Evolutionary conservation across 37 sponge, comb jelly and placozoan genomes (phyloP), one percentile per base, ranked within the genome.

Genomic region (Ephydatia muelleri): DNA sequence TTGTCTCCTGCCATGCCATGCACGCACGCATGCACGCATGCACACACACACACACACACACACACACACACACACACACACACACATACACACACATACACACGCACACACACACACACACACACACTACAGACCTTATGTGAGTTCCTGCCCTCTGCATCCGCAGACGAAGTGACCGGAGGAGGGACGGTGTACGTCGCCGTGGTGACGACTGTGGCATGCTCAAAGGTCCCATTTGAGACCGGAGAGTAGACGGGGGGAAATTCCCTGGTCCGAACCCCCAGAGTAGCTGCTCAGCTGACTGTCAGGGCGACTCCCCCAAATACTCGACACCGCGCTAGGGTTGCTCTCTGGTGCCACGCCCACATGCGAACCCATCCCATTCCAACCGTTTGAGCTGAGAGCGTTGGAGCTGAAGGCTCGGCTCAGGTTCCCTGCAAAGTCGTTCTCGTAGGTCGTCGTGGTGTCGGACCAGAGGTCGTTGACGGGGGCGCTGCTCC

Each of bases 201-300:
- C 33, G 67, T 13, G 80, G 67, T 19, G 6, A 65, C 22, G 28
- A 26, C 37, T 32, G 37, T 35, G 22, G 64, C 67, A 12, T 28
- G 67, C 2, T 33, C 6, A 36, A 57, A 79, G 31, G 80, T 80
- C 0, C 75, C 81, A 9, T 25, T 78, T 2, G 80, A 64, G 43
- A 73, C 80, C 0, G 90, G 90, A 16, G 90, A 89, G 90, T 89
- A 89, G 79, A 84, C 84, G 23, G 90, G 90, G 82, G 16, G 82
- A 81, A 68, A 48, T 66, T 37, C 69, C 57, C 31, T 66, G 29
- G 13, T 72, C 73, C 2, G 73, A 73, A 70, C 38, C 69, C 23
- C 47, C 49, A 30, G 78, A 80, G 73, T 82, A 88, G 83, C 72
- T 71, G 49, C 90, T 84, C 28, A 81, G 67, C 31, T 84, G 76